These are phyloP conservation scores for Parotocinclus haroldoi DNA, from an alignment of 2,797 vertebrate genomes.

Conservation along the genomic window DNA sequence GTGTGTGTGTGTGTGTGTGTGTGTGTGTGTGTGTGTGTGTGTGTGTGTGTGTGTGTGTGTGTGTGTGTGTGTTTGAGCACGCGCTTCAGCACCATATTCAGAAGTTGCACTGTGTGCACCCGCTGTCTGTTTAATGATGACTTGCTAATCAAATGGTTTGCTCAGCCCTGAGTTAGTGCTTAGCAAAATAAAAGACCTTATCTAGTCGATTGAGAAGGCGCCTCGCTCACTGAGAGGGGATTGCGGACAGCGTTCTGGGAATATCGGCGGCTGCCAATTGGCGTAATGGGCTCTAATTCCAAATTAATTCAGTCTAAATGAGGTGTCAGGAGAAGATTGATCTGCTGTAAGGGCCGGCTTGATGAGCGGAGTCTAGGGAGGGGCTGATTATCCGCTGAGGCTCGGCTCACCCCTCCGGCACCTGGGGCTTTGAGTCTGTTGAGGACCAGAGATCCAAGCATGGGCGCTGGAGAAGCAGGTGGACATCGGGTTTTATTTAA, in stretches of 20 bases:
- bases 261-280: slow-evolving; percentile 90
- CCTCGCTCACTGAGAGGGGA: slow-evolving; percentile 67
- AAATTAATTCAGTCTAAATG: slow-evolving; percentile 99
- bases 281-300: slow-evolving; percentile 90
- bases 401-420: slow-evolving; percentile 67
- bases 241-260: slow-evolving; percentile 68
- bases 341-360: slow-evolving; percentile 81
- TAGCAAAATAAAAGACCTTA: slow-evolving; percentile 62
- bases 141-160: slow-evolving; percentile 64
- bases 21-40: too few relatives aligned
- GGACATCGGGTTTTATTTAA: slow-evolving; percentile 17
- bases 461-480: slow-evolving; percentile 19
- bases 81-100: background rate
- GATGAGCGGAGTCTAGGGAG: slow-evolving; percentile 80
- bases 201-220: slow-evolving; percentile 69
- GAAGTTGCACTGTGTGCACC: slow-evolving; percentile 60
- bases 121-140: slow-evolving; percentile 73
- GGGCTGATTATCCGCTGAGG: slow-evolving; percentile 73
- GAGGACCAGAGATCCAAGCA: slow-evolving; percentile 6
- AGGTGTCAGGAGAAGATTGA: slow-evolving; percentile 96
- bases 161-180: slow-evolving; percentile 58
- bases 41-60: too few relatives aligned
- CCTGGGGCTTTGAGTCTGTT: slow-evolving; percentile 29
- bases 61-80: too few relatives aligned
- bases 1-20: too few relatives aligned